Evolutionary conservation across 2,888 invertebrate genomes (phyloP).

Genomic region (Pollenia amentaria): DNA sequence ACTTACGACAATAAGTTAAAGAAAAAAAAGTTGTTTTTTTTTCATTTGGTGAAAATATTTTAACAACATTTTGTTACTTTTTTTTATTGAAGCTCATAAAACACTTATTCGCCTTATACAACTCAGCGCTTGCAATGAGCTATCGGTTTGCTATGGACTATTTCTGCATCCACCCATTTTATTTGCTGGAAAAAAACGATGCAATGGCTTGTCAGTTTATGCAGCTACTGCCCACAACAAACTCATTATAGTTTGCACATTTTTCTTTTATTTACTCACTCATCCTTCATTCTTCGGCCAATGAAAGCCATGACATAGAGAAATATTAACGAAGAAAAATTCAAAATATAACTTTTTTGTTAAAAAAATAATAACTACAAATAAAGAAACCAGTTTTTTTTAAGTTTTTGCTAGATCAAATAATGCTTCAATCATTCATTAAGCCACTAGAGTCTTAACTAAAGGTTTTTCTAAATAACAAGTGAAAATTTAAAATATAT

Average conservation of each 20-base stretch:
- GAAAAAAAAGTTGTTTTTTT: constrained; percentile 23
- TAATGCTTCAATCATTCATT: constrained; percentile 14
- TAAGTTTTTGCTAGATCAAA: constrained; percentile 34
- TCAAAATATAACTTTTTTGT: constrained; percentile 10
- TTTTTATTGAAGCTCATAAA: constrained; percentile 50
- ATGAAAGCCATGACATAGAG: constrained; percentile 45
- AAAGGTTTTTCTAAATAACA: neutral
- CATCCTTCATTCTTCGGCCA: constrained; percentile 8
- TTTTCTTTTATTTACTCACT: constrained; percentile 38
- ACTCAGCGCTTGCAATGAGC: neutral
- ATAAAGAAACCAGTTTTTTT: neutral
- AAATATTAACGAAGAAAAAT: constrained; percentile 59
- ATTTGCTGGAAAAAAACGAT: neutral
- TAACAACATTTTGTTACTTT: constrained; percentile 55
- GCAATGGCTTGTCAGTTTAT: constrained; percentile 33
- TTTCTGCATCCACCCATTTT: constrained; percentile 33
- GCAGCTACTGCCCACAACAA: constrained; percentile 61
- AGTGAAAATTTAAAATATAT: too few relatives aligned
- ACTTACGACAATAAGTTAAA: neutral
- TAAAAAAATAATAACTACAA: neutral
- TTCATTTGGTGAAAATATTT: constrained; percentile 71
- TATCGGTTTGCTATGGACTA: neutral
- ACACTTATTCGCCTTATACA: neutral
- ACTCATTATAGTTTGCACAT: constrained; percentile 60
- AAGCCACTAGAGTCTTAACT: neutral